Evolutionary conservation across 2,797 vertebrate genomes (phyloP).

Genomic region (Acanthurus lineatus): DNA sequence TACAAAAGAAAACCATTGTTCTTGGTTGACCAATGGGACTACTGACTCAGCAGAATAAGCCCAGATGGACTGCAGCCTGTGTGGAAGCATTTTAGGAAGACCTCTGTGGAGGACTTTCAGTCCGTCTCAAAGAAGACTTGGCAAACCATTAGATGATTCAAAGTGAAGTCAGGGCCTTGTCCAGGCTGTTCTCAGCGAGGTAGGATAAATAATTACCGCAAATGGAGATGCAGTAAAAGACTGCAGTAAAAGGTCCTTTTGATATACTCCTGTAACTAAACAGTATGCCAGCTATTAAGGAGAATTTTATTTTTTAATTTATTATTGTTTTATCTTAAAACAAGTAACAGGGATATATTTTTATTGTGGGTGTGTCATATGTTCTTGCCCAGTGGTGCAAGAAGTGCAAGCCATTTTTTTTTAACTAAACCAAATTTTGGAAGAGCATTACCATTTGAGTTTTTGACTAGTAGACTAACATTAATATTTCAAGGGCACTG

Average conservation of each 20-base stretch:
- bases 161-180: not conserved
- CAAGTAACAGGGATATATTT: not conserved
- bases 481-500: not conserved
- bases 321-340: not conserved
- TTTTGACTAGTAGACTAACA: not conserved
- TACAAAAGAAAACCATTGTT: not conserved
- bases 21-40: not conserved
- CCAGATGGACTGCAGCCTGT: not conserved
- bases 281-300: not conserved
- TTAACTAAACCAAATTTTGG: too few relatives aligned
- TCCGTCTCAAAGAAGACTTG: not conserved
- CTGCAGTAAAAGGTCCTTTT: not conserved
- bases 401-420: not conserved
- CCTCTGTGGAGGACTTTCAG: not conserved
- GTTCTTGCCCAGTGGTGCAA: not conserved
- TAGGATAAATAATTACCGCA: conserved; percentile 12
- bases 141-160: conserved; percentile 8
- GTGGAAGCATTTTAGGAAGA: not conserved
- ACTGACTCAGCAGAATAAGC: conserved; percentile 1
- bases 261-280: not conserved
- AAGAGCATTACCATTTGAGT: not conserved
- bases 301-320: not conserved
- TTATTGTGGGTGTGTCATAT: not conserved
- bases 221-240: not conserved
- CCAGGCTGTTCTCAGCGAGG: not conserved